These are phyloP conservation scores for Archaeoteleia sp. DNA, from an alignment of 2,888 invertebrate genomes.

Conservation along the genomic window DNA sequence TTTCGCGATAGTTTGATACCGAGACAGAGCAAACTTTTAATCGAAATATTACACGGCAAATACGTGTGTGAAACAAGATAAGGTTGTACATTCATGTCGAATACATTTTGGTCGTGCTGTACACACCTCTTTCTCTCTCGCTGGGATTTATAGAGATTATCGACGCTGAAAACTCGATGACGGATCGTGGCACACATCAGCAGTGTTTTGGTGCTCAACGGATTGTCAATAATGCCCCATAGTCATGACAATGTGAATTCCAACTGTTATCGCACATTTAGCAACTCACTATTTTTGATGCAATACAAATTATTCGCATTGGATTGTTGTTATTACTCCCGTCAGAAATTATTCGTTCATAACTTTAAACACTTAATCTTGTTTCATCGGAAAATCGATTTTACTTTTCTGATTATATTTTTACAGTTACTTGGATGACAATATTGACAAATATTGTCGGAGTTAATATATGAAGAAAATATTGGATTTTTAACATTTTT, in stretches of 20 bases:
- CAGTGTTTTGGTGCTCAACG: conserved; percentile 25
- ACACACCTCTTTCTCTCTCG: conserved; percentile 6
- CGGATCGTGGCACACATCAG: conserved; percentile 26
- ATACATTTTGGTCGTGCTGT: conserved; percentile 6
- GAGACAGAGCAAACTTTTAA: neutral
- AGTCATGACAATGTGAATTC: conserved; percentile 23
- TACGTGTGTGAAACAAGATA: conserved; percentile 7
- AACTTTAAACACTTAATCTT: conserved; percentile 7
- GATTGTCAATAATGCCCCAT: conserved; percentile 15
- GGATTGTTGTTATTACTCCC: conserved; percentile 19
- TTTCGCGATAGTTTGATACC: neutral
- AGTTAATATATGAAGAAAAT: too few relatives aligned
- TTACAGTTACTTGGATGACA: neutral
- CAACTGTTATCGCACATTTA: conserved; percentile 24
- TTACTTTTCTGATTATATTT: conserved; percentile 4
- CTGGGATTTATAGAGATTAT: conserved; percentile 25
- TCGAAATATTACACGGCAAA: neutral
- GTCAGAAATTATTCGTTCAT: conserved; percentile 4
- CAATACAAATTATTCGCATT: conserved; percentile 21
- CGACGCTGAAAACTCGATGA: conserved; percentile 35
- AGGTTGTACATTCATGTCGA: conserved; percentile 4
- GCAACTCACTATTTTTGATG: conserved; percentile 23
- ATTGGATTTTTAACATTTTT: too few relatives aligned
- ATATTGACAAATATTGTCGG: conserved; percentile 1
- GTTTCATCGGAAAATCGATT: conserved; percentile 3